Evolutionary conservation across 2,888 invertebrate genomes (phyloP).

Genomic region (Lasioglossum villosulum): DNA sequence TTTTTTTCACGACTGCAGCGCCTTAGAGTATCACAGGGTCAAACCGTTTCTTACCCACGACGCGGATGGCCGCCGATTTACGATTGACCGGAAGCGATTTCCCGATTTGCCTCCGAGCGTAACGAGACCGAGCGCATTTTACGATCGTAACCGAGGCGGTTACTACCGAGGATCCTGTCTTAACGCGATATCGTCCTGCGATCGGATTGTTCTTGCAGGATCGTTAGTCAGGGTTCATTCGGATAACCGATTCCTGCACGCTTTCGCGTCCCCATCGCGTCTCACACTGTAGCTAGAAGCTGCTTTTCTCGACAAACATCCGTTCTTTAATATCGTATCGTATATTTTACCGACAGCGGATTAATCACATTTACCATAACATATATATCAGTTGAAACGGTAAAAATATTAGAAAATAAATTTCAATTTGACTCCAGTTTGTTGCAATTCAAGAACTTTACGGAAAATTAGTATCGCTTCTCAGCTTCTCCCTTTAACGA

Average conservation of each 20-base stretch:
- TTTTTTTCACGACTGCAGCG: background rate
- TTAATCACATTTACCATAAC: too few relatives aligned
- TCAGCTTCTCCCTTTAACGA: too few relatives aligned
- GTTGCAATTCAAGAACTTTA: background rate
- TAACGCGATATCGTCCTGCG: constrained; percentile 43
- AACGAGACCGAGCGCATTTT: constrained; percentile 27
- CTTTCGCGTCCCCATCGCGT: background rate
- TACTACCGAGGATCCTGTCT: constrained; percentile 22
- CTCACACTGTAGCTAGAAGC: background rate
- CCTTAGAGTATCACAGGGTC: background rate
- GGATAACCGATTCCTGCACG: constrained; percentile 50
- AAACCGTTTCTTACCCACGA: background rate
- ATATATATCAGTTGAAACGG: too few relatives aligned
- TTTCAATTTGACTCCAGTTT: too few relatives aligned
- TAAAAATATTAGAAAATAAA: too few relatives aligned
- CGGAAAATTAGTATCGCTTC: background rate
- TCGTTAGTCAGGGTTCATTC: constrained; percentile 46
- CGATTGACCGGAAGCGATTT: constrained; percentile 45
- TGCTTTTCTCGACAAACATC: background rate
- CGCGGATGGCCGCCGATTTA: constrained; percentile 9
- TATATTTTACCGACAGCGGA: too few relatives aligned
- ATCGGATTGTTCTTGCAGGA: constrained; percentile 34
- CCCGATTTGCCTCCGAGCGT: constrained; percentile 37
- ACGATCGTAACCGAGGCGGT: constrained; percentile 26
- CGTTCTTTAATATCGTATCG: background rate